Percentiles rank a stretch among this genome's conserved stretches.
Evolutionary conservation across 1,140 invertebrate species (phyloP).

Genomic region (Aphis craccivora): DNA sequence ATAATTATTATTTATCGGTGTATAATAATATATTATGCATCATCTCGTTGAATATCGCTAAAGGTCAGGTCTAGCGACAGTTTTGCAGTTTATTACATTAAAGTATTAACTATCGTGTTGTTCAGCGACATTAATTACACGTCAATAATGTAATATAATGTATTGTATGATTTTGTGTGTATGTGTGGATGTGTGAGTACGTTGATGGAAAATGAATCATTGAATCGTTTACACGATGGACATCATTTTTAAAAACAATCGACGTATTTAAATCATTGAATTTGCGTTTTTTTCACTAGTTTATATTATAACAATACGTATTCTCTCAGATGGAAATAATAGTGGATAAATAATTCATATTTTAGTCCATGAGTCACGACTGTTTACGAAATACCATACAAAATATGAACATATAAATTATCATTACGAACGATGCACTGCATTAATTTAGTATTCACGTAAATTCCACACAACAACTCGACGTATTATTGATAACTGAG

Average conservation of each 20-base stretch:
- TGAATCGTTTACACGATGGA: neutral
- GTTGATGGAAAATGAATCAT: neutral
- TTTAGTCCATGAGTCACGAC: neutral
- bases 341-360: neutral
- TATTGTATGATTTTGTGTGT: neutral
- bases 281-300: neutral
- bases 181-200: neutral
- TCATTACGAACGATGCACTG: neutral
- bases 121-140: neutral
- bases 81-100: neutral
- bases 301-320: neutral
- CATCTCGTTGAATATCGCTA: neutral
- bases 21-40: neutral
- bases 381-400: neutral
- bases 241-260: no score
- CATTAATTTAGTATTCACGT: neutral
- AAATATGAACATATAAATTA: neutral
- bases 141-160: neutral
- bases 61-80: neutral
- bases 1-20: neutral
- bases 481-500: neutral
- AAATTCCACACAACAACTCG: neutral
- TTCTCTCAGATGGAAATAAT: neutral
- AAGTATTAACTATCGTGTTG: neutral
- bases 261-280: neutral